Conservation (phyloP, 1,140 invertebrate genomes). For the Drosophila prosaltans region DNA sequence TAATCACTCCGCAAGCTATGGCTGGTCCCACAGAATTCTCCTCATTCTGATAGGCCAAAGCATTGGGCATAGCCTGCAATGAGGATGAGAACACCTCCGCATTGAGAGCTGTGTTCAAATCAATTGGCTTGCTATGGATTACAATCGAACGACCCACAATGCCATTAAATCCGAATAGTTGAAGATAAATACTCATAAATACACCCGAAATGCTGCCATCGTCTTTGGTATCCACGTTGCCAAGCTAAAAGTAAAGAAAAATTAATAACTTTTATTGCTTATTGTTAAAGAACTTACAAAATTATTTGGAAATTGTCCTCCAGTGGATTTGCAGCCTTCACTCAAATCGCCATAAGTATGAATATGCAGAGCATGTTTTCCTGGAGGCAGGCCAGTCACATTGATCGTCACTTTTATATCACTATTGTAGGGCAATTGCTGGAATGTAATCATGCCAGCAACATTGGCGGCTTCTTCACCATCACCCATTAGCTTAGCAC, state of each 20-base stretch:
- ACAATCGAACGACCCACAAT: slow-evolving; percentile 81
- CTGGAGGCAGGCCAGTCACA: slow-evolving; percentile 85
- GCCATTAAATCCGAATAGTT: slow-evolving; percentile 77
- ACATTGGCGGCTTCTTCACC: slow-evolving; percentile 43
- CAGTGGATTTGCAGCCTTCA: slow-evolving; percentile 85
- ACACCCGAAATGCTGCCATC: slow-evolving; percentile 71
- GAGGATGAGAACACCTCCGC: slow-evolving; percentile 78
- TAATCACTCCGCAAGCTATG: slow-evolving; percentile 79
- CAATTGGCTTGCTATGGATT: slow-evolving; percentile 80
- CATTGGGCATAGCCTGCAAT: slow-evolving; percentile 60
- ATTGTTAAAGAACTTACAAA: slow-evolving; percentile 59
- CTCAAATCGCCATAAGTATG: slow-evolving; percentile 89
- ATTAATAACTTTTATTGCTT: background rate
- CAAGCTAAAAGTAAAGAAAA: slow-evolving; percentile 48
- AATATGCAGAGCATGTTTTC: slow-evolving; percentile 90
- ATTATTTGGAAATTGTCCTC: slow-evolving; percentile 83
- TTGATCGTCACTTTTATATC: slow-evolving; percentile 85
- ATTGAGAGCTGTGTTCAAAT: slow-evolving; percentile 73
- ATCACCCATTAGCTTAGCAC: slow-evolving; percentile 62
- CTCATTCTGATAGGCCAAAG: slow-evolving; percentile 74
- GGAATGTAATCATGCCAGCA: slow-evolving; percentile 70
- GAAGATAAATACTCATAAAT: slow-evolving; percentile 73
- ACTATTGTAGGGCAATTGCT: slow-evolving; percentile 76
- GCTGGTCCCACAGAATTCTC: slow-evolving; percentile 71
- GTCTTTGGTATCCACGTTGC: slow-evolving; percentile 78